Percentiles rank a stretch among this genome's conserved stretches.
Evolutionary conservation across 2,888 invertebrate species (phyloP).

Genomic region (Strigamia transsilvanica): DNA sequence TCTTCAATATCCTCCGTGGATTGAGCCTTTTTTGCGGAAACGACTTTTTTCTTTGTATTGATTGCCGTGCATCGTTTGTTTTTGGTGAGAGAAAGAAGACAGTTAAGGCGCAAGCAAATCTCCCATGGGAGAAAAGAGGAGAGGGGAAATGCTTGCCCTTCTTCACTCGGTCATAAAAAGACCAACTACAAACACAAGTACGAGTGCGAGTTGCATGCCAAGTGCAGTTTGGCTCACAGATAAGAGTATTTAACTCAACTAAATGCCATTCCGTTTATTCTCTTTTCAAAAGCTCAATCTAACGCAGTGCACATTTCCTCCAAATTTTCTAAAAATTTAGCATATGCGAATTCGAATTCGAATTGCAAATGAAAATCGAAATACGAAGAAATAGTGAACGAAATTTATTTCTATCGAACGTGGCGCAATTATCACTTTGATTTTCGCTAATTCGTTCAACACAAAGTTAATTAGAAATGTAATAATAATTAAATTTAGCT

Average conservation of each 20-base stretch:
- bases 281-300: neutral
- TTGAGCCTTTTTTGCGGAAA: constrained; percentile 28
- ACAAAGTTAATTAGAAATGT: constrained; percentile 32
- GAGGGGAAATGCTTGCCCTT: constrained; percentile 41
- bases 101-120: constrained; percentile 45
- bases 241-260: constrained; percentile 35
- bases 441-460: constrained; percentile 25
- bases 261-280: constrained; percentile 16
- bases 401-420: constrained; percentile 5
- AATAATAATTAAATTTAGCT: constrained; percentile 33
- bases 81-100: constrained; percentile 37
- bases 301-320: neutral
- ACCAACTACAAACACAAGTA: constrained; percentile 43
- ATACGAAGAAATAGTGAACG: neutral
- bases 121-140: constrained; percentile 19
- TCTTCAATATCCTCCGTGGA: constrained; percentile 14
- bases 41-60: constrained; percentile 43
- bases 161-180: constrained; percentile 47
- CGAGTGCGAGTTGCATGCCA: constrained; percentile 36
- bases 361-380: neutral
- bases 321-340: neutral
- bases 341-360: too few relatives aligned
- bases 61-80: constrained; percentile 48
- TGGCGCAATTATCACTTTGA: constrained; percentile 27
- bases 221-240: neutral